Percentiles rank a stretch among this genome's conserved stretches.
phyloP scores from a whole-genome alignment of 2,797 vertebrate genomes.

The Myripristis murdjan region DNA sequence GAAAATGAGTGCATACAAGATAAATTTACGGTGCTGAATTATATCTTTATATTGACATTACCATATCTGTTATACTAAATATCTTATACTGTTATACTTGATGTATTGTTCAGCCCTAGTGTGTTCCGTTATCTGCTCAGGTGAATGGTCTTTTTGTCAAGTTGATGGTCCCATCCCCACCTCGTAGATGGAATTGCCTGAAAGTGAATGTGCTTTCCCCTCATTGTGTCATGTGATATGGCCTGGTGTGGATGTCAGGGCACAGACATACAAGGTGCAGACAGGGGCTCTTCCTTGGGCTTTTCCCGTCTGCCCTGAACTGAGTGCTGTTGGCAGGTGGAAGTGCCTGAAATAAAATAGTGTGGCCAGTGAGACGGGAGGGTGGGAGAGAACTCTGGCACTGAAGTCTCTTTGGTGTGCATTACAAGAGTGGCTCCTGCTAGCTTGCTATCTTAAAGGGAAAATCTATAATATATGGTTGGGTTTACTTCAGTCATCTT shows the following conservation, averaged over 20 bases:
- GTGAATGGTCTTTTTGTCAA: neutral
- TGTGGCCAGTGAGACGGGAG: conserved; percentile 42
- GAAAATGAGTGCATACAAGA: too few species aligned
- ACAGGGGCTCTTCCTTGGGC: conserved; percentile 66
- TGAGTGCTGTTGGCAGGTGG: conserved; percentile 83
- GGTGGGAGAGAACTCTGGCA: conserved; percentile 46
- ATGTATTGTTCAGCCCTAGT: too few species aligned
- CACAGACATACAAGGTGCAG: conserved; percentile 61
- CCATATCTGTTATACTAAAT: too few species aligned
- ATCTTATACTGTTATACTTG: too few species aligned
- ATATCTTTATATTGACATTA: too few species aligned
- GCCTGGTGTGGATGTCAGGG: conserved; percentile 34
- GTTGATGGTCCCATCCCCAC: neutral
- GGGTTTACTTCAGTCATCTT: neutral
- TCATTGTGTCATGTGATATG: conserved; percentile 31
- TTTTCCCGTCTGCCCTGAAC: conserved; percentile 66
- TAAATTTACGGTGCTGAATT: too few species aligned
- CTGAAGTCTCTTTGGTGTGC: conserved; percentile 45
- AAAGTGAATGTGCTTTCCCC: conserved; percentile 22
- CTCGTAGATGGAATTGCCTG: neutral
- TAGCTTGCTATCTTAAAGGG: conserved; percentile 56
- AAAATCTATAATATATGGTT: conserved; percentile 55
- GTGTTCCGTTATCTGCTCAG: neutral
- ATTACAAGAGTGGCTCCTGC: neutral
- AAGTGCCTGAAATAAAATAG: conserved; percentile 82